Conservation (phyloP, 2,888 invertebrate species). For the Chesias legatella region DNA sequence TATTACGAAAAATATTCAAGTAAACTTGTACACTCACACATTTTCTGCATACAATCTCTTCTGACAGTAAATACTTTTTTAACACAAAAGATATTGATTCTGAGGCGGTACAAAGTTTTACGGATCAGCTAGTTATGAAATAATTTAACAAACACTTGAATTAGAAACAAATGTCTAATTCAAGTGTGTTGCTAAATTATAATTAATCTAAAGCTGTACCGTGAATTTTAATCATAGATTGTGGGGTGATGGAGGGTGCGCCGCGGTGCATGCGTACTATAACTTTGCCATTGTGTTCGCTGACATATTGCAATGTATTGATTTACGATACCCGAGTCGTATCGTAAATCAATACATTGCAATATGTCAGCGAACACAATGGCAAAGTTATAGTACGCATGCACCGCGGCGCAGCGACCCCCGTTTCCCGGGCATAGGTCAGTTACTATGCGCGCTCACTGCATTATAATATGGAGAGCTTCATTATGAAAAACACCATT, state of each 20-base stretch:
- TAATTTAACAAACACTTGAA: no score
- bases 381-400: conserved; percentile 50
- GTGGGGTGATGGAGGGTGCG: conserved; percentile 16
- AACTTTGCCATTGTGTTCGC: conserved; percentile 34
- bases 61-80: no score
- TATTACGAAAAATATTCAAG: no score
- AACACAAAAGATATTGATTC: no score
- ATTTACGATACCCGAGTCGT: conserved; percentile 30
- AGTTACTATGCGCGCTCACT: conserved; percentile 48
- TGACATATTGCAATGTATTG: conserved; percentile 58
- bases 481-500: not conserved
- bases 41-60: no score
- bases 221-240: conserved; percentile 9
- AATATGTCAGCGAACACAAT: conserved; percentile 44
- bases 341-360: conserved; percentile 49
- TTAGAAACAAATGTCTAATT: no score
- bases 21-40: no score
- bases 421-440: conserved; percentile 59
- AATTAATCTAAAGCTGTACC: conserved; percentile 10
- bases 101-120: no score
- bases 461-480: conserved; percentile 20
- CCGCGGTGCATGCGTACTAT: conserved; percentile 59
- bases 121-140: no score
- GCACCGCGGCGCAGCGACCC: conserved; percentile 44
- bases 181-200: no score